Conservation (phyloP, 2,888 invertebrate species). For the Chrysolina haemoptera region DNA sequence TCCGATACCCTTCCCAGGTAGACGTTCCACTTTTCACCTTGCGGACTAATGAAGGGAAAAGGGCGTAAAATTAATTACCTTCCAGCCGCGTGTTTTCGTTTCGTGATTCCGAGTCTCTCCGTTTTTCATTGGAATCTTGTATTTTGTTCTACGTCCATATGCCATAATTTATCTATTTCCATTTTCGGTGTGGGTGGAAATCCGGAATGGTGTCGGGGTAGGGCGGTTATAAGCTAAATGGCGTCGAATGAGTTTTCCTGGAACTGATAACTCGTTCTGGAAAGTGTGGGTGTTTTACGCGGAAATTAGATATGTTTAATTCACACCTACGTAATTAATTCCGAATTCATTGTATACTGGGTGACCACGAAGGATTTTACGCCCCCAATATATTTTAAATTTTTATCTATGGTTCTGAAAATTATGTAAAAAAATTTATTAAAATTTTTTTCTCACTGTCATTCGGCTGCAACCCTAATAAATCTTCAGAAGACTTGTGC, state of each 20-base stretch:
- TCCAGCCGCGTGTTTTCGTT: conserved; percentile 2
- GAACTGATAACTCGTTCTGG: not conserved
- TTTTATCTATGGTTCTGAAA: too few species aligned
- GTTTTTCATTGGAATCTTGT: conserved; percentile 13
- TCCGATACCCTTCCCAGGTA: not conserved
- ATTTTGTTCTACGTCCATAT: not conserved
- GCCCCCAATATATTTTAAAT: too few species aligned
- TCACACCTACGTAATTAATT: too few species aligned
- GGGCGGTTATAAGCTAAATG: not conserved
- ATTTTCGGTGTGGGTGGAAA: conserved; percentile 17
- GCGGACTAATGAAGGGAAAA: conserved; percentile 14
- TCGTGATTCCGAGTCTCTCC: not conserved
- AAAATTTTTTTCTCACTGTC: too few species aligned
- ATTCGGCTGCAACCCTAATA: too few species aligned
- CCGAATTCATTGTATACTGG: too few species aligned
- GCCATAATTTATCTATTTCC: conserved; percentile 10
- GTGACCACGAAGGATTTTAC: too few species aligned
- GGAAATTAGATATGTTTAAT: too few species aligned
- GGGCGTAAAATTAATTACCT: conserved; percentile 20
- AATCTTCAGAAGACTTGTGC: too few species aligned
- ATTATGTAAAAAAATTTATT: too few species aligned
- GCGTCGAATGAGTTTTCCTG: not conserved
- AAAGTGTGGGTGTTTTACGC: not conserved
- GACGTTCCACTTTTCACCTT: conserved; percentile 5
- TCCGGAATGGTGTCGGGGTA: not conserved